Percentiles rank a stretch among this genome's conserved stretches.
Conservation (phyloP, 2,113 vertebrate species). For the Mobula birostris region DNA sequence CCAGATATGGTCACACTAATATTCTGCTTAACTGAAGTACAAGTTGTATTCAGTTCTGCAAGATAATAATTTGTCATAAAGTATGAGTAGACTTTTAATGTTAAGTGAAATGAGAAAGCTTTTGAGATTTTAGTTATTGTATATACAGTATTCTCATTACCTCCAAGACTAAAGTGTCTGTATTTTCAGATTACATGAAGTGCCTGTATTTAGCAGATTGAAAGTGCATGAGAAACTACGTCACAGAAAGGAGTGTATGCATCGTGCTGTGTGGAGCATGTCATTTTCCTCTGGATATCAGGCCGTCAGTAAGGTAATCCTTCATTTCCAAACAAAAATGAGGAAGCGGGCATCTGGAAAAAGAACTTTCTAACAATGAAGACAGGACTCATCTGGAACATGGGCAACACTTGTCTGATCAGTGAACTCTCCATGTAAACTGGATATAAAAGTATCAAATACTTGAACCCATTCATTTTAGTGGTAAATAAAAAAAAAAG, state of each 20-base stretch:
- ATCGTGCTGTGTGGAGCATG: too few species aligned
- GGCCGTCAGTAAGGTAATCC: too few species aligned
- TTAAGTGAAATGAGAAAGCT: background rate
- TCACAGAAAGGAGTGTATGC: too few species aligned
- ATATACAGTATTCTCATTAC: background rate
- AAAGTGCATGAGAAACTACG: background rate
- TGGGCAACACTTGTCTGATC: too few species aligned
- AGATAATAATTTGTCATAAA: background rate
- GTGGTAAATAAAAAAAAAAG: background rate
- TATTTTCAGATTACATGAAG: background rate
- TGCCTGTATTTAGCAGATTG: background rate
- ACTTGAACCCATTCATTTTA: background rate
- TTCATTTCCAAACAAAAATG: too few species aligned
- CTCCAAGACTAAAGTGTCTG: background rate
- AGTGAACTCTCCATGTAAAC: background rate
- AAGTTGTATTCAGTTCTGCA: too few species aligned
- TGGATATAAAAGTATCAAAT: background rate
- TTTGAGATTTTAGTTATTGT: background rate
- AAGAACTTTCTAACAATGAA: too few species aligned
- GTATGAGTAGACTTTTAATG: background rate
- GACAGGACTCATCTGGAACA: too few species aligned
- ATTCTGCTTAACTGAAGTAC: too few species aligned
- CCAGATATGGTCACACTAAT: too few species aligned
- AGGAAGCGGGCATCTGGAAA: too few species aligned
- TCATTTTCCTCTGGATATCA: too few species aligned